Base-by-base conservation (phyloP, 1,140 invertebrate species). In the Rhyacophila brunnea region DNA sequence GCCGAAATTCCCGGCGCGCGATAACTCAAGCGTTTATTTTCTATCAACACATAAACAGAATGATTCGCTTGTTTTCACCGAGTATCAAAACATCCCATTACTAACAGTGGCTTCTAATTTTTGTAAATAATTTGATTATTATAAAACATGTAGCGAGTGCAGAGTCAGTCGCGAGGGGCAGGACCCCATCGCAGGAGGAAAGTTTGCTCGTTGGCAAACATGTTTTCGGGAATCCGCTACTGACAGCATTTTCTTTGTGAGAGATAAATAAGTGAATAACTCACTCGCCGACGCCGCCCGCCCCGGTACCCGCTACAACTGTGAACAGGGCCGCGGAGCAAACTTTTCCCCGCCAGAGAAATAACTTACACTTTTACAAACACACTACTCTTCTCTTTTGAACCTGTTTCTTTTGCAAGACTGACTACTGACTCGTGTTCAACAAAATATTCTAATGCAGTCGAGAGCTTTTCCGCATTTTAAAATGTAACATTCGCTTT, bases 221-320 rank as follows among this genome's bases (percentile, higher is more conserved):
- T 62, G 60, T 62, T 62, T 62, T 57, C 53, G 52, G 28, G 53
- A 55, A 59, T 59, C 55, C 61, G 52, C 61, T 42, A 54, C 58
- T 55, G 62, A 64, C 62, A 60, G 58, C 62, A 54, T 54, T 64
- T 64, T 64, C 62, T 57, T 59, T 57, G 62, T 58, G 52, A 19
- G 52, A 64, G 62, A 60, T 64, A 64, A 64, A 64, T 64, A 64
- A 64, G 52, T 59, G 62, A 64, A 64, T 64, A 64, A 64, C 58
- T 64, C 62, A 64, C 58, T 64, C 62, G 56, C 56, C 44, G 44
- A 56, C 44, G 45, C 42, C 48, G 32, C 48, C 32, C 4, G 4
- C 23, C 4, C 23, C 23, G 4, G 23, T 28, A 5, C n/a, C 23
- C 23, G 23, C 9, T 28, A 3, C 23, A 9, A 28, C 23, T 28